Percentiles rank a stretch among this genome's conserved stretches.
Evolutionary conservation across 2,888 invertebrate species (phyloP).

Genomic region (Trichogramma dendrolimi): DNA sequence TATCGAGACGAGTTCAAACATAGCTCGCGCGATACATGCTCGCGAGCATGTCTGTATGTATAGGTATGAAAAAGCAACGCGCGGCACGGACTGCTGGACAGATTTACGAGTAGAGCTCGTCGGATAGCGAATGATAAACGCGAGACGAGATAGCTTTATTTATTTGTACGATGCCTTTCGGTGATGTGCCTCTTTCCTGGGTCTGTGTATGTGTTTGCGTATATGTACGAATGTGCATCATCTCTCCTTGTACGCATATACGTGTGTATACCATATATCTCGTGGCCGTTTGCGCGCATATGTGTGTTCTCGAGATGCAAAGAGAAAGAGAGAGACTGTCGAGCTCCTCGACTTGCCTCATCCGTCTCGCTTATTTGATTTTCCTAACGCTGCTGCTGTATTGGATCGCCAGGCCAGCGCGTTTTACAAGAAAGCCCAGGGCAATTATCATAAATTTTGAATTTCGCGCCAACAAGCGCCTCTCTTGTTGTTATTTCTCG

Average conservation of each 20-base stretch:
- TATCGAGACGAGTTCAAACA: not conserved
- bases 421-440: constrained; percentile 19
- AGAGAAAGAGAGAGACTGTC: not conserved
- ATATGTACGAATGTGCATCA: not conserved
- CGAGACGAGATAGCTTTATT: constrained; percentile 61
- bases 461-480: constrained; percentile 6
- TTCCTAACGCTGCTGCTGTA: constrained; percentile 21
- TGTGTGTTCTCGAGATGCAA: not conserved
- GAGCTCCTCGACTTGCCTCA: constrained; percentile 7
- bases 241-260: not conserved
- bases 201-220: not conserved
- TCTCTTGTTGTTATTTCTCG: no score
- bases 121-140: constrained; percentile 61
- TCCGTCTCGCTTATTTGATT: constrained; percentile 28
- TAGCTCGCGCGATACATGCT: no score
- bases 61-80: not conserved
- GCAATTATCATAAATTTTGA: constrained; percentile 28
- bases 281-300: no score
- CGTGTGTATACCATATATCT: not conserved
- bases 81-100: constrained; percentile 41
- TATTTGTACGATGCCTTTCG: constrained; percentile 57
- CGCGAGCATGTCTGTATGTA: no score
- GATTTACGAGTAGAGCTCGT: constrained; percentile 56
- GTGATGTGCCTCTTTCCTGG: constrained; percentile 29
- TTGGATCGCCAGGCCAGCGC: not conserved